A percentile compares a stretch with the other conserved stretches of the same genome.
These are phyloP conservation scores for western clawed frog (Xenopus tropicalis) DNA, from an alignment of 2,113 vertebrate genomes.

Conservation along the genomic window DNA sequence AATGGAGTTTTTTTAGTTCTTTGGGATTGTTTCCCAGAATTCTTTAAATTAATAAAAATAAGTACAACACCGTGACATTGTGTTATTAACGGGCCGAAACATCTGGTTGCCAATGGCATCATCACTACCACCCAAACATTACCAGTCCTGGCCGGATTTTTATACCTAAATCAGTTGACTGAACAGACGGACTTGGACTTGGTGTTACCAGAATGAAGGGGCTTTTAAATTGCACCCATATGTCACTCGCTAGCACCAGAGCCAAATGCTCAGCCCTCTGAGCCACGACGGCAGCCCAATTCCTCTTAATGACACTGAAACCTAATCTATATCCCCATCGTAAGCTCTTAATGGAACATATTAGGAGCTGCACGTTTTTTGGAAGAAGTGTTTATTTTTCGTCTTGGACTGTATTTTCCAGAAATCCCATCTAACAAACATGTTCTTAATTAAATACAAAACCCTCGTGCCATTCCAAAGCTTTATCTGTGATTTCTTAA, in stretches of 20 bases:
- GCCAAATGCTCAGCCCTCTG: background rate
- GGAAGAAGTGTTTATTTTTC: background rate
- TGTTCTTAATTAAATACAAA: too few relatives aligned
- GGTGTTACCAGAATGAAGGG: slow-evolving; percentile 1
- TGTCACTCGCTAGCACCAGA: background rate
- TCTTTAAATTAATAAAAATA: too few relatives aligned
- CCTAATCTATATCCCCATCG: slow-evolving; percentile 1
- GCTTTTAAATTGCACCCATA: background rate
- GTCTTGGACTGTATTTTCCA: too few relatives aligned
- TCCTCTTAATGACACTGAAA: slow-evolving; percentile 1
- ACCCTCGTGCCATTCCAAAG: too few relatives aligned
- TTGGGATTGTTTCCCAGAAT: too few relatives aligned
- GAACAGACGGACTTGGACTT: background rate
- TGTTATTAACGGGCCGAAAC: too few relatives aligned
- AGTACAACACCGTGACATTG: too few relatives aligned
- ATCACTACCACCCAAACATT: background rate
- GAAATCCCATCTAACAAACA: too few relatives aligned
- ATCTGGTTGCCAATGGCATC: too few relatives aligned
- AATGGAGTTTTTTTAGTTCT: too few relatives aligned
- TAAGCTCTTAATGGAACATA: slow-evolving; percentile 4
- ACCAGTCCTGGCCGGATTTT: background rate
- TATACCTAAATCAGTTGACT: slow-evolving; percentile 7
- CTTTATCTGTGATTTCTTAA: too few relatives aligned
- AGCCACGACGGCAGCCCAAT: background rate
- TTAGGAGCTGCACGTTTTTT: slow-evolving; percentile 9